Evolutionary conservation across 1,140 invertebrate species (phyloP).

Genomic region (Rhyacophila brunnea): DNA sequence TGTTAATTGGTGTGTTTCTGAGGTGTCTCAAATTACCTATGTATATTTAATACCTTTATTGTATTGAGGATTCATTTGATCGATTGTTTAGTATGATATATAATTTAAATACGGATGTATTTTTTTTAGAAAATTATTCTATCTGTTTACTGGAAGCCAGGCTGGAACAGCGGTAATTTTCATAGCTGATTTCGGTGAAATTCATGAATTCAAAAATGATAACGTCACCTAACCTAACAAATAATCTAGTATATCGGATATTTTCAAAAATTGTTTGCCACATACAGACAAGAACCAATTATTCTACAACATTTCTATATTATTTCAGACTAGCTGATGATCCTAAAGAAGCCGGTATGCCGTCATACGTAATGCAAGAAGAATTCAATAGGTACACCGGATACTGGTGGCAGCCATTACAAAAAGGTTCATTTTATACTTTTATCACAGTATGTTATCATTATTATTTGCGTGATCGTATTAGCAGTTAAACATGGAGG

Average conservation of each 20-base stretch:
- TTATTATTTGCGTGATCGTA: too few relatives aligned
- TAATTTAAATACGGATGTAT: background rate
- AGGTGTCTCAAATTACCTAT: too few relatives aligned
- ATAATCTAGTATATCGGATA: too few relatives aligned
- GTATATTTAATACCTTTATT: background rate
- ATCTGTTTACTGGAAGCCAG: too few relatives aligned
- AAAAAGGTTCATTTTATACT: too few relatives aligned
- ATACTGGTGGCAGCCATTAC: constrained; percentile 95
- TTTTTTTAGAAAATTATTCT: background rate
- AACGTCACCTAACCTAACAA: background rate
- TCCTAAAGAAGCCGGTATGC: constrained; percentile 85
- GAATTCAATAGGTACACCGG: constrained; percentile 95
- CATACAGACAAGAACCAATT: too few relatives aligned
- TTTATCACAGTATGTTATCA: too few relatives aligned
- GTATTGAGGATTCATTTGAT: background rate
- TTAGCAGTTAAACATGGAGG: too few relatives aligned
- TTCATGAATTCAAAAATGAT: too few relatives aligned
- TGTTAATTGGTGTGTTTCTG: too few relatives aligned
- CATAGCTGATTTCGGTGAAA: too few relatives aligned
- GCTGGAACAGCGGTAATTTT: too few relatives aligned
- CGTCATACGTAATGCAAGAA: constrained; percentile 97
- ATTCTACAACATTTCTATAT: background rate
- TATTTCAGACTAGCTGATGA: constrained; percentile 69
- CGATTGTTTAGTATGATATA: background rate
- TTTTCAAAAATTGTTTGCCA: background rate